Conservation (phyloP, 1,140 invertebrate species). For the Drosophila repletoides region DNA sequence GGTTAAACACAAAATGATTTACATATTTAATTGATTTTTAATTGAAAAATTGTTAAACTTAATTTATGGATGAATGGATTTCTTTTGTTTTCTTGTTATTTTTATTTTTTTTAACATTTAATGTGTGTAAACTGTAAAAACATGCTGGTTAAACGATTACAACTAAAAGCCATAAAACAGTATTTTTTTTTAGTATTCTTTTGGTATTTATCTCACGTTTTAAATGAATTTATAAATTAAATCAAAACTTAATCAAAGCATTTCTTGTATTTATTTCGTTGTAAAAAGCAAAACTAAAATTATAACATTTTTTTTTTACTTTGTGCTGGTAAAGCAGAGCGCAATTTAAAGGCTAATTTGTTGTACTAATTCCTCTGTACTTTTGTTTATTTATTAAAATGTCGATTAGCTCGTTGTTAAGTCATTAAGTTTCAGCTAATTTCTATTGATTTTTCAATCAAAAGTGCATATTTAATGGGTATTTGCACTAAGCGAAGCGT, state of each 20-base stretch:
- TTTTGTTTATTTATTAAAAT: too few species aligned
- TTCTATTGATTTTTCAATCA: slow-evolving; percentile 37
- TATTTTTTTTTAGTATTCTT: background rate
- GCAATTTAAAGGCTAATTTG: too few species aligned
- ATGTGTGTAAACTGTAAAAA: slow-evolving; percentile 32
- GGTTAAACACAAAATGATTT: slow-evolving; percentile 80
- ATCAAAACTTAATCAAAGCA: slow-evolving; percentile 1
- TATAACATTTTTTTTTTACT: slow-evolving; percentile 11
- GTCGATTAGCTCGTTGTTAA: too few species aligned
- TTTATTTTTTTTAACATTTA: slow-evolving; percentile 37
- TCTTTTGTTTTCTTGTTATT: slow-evolving; percentile 1
- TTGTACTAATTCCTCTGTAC: too few species aligned
- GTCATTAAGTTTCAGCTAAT: too few species aligned
- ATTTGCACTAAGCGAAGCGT: slow-evolving; percentile 1
- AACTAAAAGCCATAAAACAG: slow-evolving; percentile 37
- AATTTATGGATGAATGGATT: slow-evolving; percentile 31
- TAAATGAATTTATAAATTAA: slow-evolving; percentile 1
- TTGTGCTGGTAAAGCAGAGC: too few species aligned
- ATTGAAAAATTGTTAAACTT: slow-evolving; percentile 63
- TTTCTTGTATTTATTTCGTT: background rate
- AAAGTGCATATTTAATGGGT: slow-evolving; percentile 41
- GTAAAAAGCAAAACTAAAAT: slow-evolving; percentile 22
- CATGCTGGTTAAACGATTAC: slow-evolving; percentile 30
- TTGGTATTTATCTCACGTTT: slow-evolving; percentile 4
- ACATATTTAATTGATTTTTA: slow-evolving; percentile 80